A percentile compares a stretch with the other conserved stretches of the same genome.
These are phyloP conservation scores for Drosophila bipectinata DNA, from an alignment of 1,140 invertebrate genomes.

Conservation along the genomic window DNA sequence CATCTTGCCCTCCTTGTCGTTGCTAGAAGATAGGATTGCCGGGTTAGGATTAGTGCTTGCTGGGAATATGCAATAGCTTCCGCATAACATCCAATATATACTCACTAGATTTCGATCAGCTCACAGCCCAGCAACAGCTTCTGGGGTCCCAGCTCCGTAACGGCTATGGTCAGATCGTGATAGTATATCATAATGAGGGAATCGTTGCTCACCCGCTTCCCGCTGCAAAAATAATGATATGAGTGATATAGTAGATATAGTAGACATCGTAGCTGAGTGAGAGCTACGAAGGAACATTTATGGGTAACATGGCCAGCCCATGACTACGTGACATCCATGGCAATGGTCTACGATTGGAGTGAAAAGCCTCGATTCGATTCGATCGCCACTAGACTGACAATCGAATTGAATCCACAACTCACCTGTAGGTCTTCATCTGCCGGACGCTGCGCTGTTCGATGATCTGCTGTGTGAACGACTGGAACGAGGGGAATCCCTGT, in stretches of 20 bases:
- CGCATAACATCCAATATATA: constrained; percentile 49
- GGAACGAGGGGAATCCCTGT: constrained; percentile 76
- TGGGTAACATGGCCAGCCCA: constrained; percentile 69
- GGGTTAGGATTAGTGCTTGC: too few species aligned
- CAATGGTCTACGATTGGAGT: constrained; percentile 32
- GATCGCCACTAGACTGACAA: constrained; percentile 38
- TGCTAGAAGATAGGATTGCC: constrained; percentile 84
- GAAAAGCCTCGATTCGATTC: constrained; percentile 33
- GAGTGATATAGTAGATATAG: constrained; percentile 5
- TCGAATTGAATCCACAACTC: constrained; percentile 24
- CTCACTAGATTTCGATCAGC: constrained; percentile 93
- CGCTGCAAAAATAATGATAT: constrained; percentile 79
- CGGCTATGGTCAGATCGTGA: constrained; percentile 91
- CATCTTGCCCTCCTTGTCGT: constrained; percentile 87
- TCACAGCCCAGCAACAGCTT: constrained; percentile 90
- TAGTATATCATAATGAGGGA: constrained; percentile 90
- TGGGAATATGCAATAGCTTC: background rate
- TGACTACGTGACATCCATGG: constrained; percentile 63
- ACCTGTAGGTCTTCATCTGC: constrained; percentile 84
- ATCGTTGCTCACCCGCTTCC: constrained; percentile 86
- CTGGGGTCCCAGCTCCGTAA: constrained; percentile 88
- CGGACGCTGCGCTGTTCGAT: constrained; percentile 76
- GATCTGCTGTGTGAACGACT: constrained; percentile 82
- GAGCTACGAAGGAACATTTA: constrained; percentile 25
- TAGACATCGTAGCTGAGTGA: constrained; percentile 11